Conservation (phyloP, 2,113 vertebrate species). For the Archocentrus centrarchus region DNA sequence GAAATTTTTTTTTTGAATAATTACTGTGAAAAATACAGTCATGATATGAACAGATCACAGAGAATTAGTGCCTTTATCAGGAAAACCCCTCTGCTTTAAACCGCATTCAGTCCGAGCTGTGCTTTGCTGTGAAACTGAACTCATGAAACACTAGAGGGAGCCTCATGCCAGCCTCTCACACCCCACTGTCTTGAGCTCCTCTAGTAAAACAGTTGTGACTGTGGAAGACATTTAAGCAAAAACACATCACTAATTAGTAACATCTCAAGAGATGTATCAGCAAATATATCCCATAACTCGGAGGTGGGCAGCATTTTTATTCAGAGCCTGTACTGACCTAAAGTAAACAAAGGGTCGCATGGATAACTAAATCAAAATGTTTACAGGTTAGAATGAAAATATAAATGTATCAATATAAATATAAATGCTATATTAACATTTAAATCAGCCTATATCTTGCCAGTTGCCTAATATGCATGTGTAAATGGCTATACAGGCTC, state of each 20-base stretch:
- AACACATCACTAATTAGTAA: neutral
- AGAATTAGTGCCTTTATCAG: no score
- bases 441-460: neutral
- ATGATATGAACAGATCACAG: no score
- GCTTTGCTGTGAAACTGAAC: neutral
- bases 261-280: neutral
- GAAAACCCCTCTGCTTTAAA: fast-evolving
- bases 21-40: no score
- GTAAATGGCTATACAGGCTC: neutral
- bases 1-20: no score
- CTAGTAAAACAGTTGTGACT: neutral
- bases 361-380: neutral
- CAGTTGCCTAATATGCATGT: neutral
- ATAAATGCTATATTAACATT: neutral
- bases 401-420: neutral
- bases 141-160: constrained; percentile 58
- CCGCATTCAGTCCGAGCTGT: neutral
- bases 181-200: neutral
- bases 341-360: neutral
- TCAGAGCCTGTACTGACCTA: neutral
- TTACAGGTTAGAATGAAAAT: neutral
- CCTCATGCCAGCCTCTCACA: neutral
- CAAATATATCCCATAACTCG: neutral
- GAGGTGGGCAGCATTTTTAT: neutral
- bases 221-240: neutral